Evolutionary conservation across 1,140 invertebrate species (phyloP), one percentile per base, ranked within the genome.

Genomic region (Drosophila punjabiensis): DNA sequence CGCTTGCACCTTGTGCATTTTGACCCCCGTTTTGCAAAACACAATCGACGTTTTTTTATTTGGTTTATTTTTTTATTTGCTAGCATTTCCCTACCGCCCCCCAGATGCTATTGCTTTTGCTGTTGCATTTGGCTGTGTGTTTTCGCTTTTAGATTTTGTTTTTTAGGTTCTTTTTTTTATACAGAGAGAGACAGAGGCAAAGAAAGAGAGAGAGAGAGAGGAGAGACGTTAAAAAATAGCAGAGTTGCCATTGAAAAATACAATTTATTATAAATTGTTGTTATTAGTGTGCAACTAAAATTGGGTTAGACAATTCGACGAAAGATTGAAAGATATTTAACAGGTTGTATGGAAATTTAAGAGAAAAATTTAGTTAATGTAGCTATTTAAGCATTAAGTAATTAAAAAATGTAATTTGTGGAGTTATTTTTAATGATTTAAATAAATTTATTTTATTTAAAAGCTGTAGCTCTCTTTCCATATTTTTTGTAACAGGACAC

Each of bases 171-270:
- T 9, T 11, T 60, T 70, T 59, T 53, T 67, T 39, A 48, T 48
- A 28, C 18, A 52, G 37, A 18, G 61, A 39, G 9, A 35, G 30
- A 20, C 18, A 20, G 32, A 14, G 16, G 24, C 11, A 8, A 4
- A 32, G n/a, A n/a, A n/a, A n/a, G 20, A 24, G 20, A 65, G 14
- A n/a, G 16, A 62, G 41, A 24, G 24, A 65, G 20, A 35, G 60
- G 24, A 13, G 14, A 33, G 32, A 63, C 14, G 60, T 71, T 69
- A 82, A 81, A 74, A 74, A 76, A 68, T 66, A 52, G 61, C 71
- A 86, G 86, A 82, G 86, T 90, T 89, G 82, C 82, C 82, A 89
- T 85, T 86, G 79, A 90, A 89, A 79, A 76, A 67, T 82, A 52
- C 63, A 79, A 81, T 85, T 82, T 74, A 82, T 82, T 76, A 69